Evolutionary conservation across 2,113 vertebrate genomes (phyloP).

Genomic region (Gallinago media): DNA sequence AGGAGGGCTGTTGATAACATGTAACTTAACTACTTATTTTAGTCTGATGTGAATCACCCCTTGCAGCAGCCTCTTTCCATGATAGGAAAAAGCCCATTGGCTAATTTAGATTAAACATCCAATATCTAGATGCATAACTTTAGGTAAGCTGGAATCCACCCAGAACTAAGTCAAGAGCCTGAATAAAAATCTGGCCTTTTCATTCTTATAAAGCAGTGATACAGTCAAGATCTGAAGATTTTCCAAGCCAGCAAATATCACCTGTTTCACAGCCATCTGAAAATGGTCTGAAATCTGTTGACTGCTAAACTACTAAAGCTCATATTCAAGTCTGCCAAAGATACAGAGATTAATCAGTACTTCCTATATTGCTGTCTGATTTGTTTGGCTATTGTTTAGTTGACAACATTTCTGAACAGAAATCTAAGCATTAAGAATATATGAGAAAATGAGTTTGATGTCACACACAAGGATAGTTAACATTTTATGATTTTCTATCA

Average conservation of each 20-base stretch:
- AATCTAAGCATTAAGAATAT: not conserved
- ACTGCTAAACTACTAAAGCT: not conserved
- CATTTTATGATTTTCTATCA: not conserved
- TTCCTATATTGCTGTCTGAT: not conserved
- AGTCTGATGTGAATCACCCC: not conserved
- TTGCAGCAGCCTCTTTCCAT: not conserved
- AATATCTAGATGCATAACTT: not conserved
- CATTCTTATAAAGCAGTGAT: not conserved
- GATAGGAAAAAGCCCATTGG: not conserved
- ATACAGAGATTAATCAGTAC: not conserved
- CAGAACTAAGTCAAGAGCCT: not conserved
- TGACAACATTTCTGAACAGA: not conserved
- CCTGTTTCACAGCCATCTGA: not conserved
- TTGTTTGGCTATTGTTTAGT: not conserved
- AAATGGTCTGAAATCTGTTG: not conserved
- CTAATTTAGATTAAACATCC: not conserved
- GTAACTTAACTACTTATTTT: not conserved
- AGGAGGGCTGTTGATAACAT: not conserved
- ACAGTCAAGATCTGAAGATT: not conserved
- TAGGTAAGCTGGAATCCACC: not conserved
- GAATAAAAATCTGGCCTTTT: not conserved
- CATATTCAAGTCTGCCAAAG: not conserved
- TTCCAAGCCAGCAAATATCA: not conserved
- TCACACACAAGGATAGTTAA: not conserved
- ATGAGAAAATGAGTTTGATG: not conserved